These are phyloP conservation scores for Catocala nupta DNA, from an alignment of 2,888 invertebrate species.

Conservation along the genomic window DNA sequence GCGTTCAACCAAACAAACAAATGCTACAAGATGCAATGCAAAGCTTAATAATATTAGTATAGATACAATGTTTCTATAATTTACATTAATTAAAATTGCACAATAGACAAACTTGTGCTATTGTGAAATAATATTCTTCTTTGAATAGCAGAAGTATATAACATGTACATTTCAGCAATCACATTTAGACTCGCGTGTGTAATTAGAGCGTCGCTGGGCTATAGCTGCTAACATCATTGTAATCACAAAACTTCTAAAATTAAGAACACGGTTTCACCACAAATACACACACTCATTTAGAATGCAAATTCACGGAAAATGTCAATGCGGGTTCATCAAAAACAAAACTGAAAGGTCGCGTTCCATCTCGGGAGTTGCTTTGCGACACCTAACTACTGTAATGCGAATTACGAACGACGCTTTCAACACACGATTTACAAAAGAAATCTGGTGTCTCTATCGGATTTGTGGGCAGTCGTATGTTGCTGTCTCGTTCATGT, in stretches of 20 bases:
- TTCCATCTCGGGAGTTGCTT: slow-evolving; percentile 19
- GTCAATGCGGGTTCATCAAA: slow-evolving; percentile 42
- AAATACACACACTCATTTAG: slow-evolving; percentile 34
- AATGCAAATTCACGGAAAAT: slow-evolving; percentile 42
- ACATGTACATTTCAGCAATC: too few species aligned
- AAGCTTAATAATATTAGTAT: too few species aligned
- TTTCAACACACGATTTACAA: slow-evolving; percentile 41
- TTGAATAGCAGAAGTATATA: too few species aligned
- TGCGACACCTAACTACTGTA: slow-evolving; percentile 51
- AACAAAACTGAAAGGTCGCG: slow-evolving; percentile 33
- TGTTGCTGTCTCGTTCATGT: slow-evolving; percentile 51
- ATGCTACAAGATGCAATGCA: too few species aligned
- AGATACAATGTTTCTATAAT: too few species aligned
- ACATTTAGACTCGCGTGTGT: too few species aligned
- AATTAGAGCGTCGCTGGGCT: too few species aligned
- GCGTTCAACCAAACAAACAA: too few species aligned
- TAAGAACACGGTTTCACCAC: neutral
- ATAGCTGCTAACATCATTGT: too few species aligned
- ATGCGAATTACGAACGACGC: slow-evolving; percentile 46
- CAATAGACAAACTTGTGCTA: too few species aligned
- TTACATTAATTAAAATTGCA: too few species aligned
- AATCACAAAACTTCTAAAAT: neutral
- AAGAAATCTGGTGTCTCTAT: slow-evolving; percentile 41
- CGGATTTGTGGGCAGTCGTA: slow-evolving; percentile 20
- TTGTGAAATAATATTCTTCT: too few species aligned